Evolutionary conservation across 1,140 invertebrate genomes (phyloP).

Genomic region (Pseudomyrmex concolor): DNA sequence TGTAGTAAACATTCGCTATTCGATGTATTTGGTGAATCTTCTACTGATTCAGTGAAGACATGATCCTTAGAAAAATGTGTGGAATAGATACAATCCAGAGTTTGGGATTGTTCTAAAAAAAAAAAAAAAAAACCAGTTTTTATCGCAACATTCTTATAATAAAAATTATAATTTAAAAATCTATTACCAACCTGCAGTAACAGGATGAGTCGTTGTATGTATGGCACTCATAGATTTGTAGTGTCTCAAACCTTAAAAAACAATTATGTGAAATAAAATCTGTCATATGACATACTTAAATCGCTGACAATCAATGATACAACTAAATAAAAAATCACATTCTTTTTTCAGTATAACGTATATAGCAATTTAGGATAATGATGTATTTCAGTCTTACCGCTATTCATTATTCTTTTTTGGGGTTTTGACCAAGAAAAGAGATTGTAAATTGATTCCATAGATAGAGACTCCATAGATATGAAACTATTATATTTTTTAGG

Average conservation of each 20-base stretch:
- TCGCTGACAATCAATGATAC: neutral
- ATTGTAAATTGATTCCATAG: slow-evolving; percentile 72
- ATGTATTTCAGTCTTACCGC: slow-evolving; percentile 38
- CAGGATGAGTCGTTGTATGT: slow-evolving; percentile 67
- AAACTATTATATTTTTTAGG: slow-evolving; percentile 75
- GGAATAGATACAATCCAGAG: slow-evolving; percentile 23
- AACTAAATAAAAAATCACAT: neutral
- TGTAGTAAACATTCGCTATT: slow-evolving; percentile 25
- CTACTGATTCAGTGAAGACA: slow-evolving; percentile 32
- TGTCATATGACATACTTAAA: neutral
- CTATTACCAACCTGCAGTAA: slow-evolving; percentile 66
- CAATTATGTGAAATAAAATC: slow-evolving; percentile 54
- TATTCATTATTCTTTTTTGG: neutral
- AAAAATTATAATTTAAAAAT: slow-evolving; percentile 24
- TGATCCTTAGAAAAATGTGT: neutral
- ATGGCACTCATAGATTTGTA: slow-evolving; percentile 79
- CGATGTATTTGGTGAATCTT: neutral
- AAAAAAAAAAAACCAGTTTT: neutral
- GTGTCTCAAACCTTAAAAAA: slow-evolving; percentile 75
- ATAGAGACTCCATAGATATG: slow-evolving; percentile 73
- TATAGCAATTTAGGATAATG: slow-evolving; percentile 4
- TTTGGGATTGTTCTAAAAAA: slow-evolving; percentile 28
- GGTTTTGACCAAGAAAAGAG: slow-evolving; percentile 51
- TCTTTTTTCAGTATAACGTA: neutral
- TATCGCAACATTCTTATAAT: neutral